These are phyloP conservation scores for Cryptoleucopteryx plumbea DNA, from an alignment of 2,113 vertebrate species.

Conservation along the genomic window DNA sequence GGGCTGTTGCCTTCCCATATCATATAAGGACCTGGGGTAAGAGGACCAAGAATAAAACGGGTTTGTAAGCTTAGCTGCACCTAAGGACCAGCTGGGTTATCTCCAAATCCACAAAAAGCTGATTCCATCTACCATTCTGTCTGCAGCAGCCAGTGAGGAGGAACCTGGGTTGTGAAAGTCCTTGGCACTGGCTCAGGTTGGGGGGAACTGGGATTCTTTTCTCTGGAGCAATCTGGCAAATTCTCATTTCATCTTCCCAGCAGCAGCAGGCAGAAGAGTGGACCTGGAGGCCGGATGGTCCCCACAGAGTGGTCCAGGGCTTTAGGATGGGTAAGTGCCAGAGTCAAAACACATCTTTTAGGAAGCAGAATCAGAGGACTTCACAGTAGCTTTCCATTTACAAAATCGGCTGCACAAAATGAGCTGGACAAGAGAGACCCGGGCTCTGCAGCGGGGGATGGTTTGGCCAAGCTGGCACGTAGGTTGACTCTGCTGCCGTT, in stretches of 20 bases:
- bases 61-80: neutral
- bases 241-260: neutral
- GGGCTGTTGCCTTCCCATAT: neutral
- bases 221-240: neutral
- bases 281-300: neutral
- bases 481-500: neutral
- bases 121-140: neutral
- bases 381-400: neutral
- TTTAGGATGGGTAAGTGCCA: neutral
- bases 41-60: neutral
- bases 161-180: too few species aligned
- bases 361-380: neutral
- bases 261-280: neutral
- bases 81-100: neutral
- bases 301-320: neutral
- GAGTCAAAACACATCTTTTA: neutral
- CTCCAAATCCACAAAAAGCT: neutral
- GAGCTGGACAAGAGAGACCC: neutral
- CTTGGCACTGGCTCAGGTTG: neutral
- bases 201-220: neutral
- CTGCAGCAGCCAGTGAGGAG: neutral
- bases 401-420: rapidly evolving
- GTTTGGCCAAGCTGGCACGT: neutral
- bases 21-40: neutral
- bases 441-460: neutral